A percentile compares a stretch with the other conserved stretches of the same genome.
These are phyloP conservation scores for Sycophila sp. DNA, from an alignment of 1,140 invertebrate species.

Conservation along the genomic window DNA sequence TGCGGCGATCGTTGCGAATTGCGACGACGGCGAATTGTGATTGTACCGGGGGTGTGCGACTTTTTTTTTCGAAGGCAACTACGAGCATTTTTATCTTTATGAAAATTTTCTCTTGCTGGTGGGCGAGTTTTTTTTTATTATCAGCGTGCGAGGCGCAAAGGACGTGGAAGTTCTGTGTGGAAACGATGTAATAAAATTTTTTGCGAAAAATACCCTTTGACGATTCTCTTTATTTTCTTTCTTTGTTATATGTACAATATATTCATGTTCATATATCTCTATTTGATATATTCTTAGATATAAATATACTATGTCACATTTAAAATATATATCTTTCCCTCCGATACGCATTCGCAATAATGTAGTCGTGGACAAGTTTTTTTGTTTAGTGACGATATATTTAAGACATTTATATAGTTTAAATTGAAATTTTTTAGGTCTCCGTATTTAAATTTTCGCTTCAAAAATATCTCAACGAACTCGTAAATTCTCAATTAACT, in stretches of 20 bases:
- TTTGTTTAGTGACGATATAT: too few relatives aligned
- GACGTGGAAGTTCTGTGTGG: slow-evolving; percentile 3
- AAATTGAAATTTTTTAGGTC: too few relatives aligned
- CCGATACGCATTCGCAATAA: too few relatives aligned
- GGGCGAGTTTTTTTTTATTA: slow-evolving; percentile 1
- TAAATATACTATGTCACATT: too few relatives aligned
- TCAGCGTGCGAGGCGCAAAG: background rate
- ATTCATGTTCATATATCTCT: too few relatives aligned
- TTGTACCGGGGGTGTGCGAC: slow-evolving; percentile 14
- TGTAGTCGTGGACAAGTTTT: too few relatives aligned
- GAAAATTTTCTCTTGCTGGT: background rate
- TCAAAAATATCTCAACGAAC: too few relatives aligned
- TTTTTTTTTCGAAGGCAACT: background rate
- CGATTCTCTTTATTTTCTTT: slow-evolving; percentile 17
- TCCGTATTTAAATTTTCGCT: too few relatives aligned
- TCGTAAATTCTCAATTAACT: too few relatives aligned
- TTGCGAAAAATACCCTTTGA: slow-evolving; percentile 16
- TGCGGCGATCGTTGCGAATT: background rate
- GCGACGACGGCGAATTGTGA: slow-evolving; percentile 16
- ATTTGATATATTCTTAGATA: too few relatives aligned
- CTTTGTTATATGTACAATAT: slow-evolving; percentile 5
- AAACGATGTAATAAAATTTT: slow-evolving; percentile 34
- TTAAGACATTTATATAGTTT: too few relatives aligned
- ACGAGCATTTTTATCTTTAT: background rate
- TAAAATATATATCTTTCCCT: too few relatives aligned